Evolutionary conservation across 2,888 invertebrate genomes (phyloP), one percentile per base, ranked within the genome.

Genomic region (Mythimna pallens): DNA sequence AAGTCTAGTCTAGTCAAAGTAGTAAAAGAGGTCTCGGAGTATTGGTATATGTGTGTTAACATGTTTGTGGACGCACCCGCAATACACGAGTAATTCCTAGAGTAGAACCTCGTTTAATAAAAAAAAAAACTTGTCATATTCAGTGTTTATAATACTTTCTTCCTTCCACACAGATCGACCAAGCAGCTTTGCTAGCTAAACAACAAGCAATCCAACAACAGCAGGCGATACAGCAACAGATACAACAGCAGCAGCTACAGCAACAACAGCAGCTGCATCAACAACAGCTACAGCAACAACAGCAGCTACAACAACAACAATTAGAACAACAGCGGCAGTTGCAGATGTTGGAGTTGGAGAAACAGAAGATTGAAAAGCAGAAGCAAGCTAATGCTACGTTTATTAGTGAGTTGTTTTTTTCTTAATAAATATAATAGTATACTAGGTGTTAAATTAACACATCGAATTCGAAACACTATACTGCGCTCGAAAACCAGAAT

Each of bases 311-410:
- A n/a, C 65, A 85, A 22, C 65, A 75, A 36, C 77, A 83, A 1
- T 69, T 86, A 40, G 74, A 85, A 22, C 63, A 83, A 52, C 85
- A 85, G 30, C 83, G 85, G 4, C 82, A 87, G 20, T 43, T 86
- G 52, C 81, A 83, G 59, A 67, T 88, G 70, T 66, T 81, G 74
- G 77, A 87, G 22, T 0, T 87, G 17, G 86, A 88, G 63, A 86
- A 89, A 25, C 87, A 87, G 64, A 85, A 86, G 58, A 65, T 78
- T 64, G 88, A 91, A 52, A 83, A 87, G 4, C 83, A 88, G 74
- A 87, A 65, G 14, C 86, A 70, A 79, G 47, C 47, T 20, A 86
- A 58, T 40, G 68, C 85, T 65, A 84, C 87, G 0, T 86, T 88
- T 54, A 82, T 88, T 25, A 12, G 34, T 54, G n/a, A 43, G 20